Base-by-base conservation (phyloP, 1,140 invertebrate genomes). In the Pogonus chalceus region DNA sequence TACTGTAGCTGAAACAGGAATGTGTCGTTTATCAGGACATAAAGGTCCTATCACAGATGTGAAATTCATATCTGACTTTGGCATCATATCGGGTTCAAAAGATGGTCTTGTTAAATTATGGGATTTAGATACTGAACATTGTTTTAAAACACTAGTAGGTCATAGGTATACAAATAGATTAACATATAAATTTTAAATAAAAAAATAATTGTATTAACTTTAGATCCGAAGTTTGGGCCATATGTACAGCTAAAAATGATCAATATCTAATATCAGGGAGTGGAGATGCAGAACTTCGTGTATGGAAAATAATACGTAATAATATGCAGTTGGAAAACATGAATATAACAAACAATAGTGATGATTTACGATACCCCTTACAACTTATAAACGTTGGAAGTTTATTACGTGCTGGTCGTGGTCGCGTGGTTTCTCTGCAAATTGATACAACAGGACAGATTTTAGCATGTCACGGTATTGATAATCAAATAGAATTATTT, bases 61-160 rank as follows among this genome's bases (percentile, higher is more conserved):
- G 0, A 64, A 76, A 10, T 99, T 98, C 66, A 79, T 96, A 64
- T 80, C 81, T 22, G 72, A 79, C 23, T 75, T 80, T 35, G 84
- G 92, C 62, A 81, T 92, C 59, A 77, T 99, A 9, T 90, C 92
- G 58, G 82, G 85, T 50, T 96, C 93, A 1, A 96, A 92, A 71
- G 96, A 99, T 70, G 88, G 88, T 14, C 90, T 90, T 69, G 80
- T 99, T 0, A 98, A 98, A 68, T 95, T 99, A 68, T 99, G 96
- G 96, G 92, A 98, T 75, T 72, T 98, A 51, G 84, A 90, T 57
- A 96, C 88, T 20, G 87, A 95, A 63, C 90, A 94, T 65, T 98
- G 96, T 70, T 98, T 98, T 63, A 89, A 91, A 69, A 99, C 96
- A 7, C 72, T 99, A 18, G 79, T 84, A 43, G 85, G 84, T 51